phyloP scores from a whole-genome alignment of 2,113 vertebrate species.

The Vidua chalybeata region DNA sequence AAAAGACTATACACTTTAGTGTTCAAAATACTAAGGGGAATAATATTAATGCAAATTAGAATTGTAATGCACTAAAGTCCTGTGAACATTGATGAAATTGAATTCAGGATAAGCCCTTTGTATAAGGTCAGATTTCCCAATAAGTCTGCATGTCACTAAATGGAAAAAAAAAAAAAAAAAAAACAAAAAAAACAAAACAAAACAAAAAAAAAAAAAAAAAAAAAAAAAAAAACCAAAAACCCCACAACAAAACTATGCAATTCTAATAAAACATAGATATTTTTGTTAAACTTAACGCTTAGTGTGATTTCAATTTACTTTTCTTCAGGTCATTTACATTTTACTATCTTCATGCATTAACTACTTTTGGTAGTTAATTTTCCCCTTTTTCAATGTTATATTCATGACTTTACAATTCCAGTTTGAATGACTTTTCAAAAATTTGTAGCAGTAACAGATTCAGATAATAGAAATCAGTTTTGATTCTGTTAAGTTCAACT shows the following conservation, averaged over 20 bases:
- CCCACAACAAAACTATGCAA: not conserved
- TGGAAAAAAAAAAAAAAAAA: not conserved
- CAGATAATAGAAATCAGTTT: not conserved
- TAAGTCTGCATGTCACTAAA: not conserved
- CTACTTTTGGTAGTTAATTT: not conserved
- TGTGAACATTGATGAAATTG: not conserved
- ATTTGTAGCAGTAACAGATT: not conserved
- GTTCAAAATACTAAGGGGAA: not conserved
- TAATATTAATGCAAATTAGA: not conserved
- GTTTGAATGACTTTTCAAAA: not conserved
- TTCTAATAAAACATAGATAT: not conserved
- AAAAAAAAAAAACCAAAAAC: not conserved
- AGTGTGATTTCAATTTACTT: not conserved
- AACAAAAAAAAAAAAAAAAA: not conserved
- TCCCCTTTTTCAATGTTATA: not conserved
- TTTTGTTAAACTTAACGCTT: not conserved
- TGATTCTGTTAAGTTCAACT: not conserved
- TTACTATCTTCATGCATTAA: not conserved
- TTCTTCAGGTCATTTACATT: not conserved
- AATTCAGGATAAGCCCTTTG: not conserved
- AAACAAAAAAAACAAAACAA: not conserved
- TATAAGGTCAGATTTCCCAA: not conserved
- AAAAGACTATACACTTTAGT: not conserved
- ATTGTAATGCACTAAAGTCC: not conserved
- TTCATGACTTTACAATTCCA: not conserved